Evolutionary conservation across 2,888 invertebrate species (phyloP), one percentile per base, ranked within the genome.

Genomic region (Caenorhabditis sp.): DNA sequence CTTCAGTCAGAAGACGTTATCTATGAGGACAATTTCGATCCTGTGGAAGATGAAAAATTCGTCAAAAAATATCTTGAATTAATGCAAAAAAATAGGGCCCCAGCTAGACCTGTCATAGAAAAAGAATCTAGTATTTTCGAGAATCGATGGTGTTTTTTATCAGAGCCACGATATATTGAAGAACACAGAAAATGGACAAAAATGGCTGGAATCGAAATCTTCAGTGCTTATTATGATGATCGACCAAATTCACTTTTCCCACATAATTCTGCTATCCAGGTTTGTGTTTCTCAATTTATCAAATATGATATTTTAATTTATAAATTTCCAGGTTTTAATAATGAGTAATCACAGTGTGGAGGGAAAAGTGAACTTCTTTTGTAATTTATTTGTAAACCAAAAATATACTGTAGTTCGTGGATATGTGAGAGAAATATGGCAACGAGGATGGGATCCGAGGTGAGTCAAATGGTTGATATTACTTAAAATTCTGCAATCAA

Each of bases 401-500:
- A 62, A 59, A 17, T 66, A 73, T 27, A 50, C 70, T 14, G 65
- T 76, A 10, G 81, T 82, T 1, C 61, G 70, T 59, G 86, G 84
- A 1, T 77, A 71, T 50, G 62, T 82, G 7, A 72, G 85, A n/a
- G 79, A 84, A 63, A 86, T 88, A 20, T 88, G 88, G 88, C 85
- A 87, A 59, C 70, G 83, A n/a, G 84, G 77, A 3, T 88, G 88
- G 88, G 88, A 87, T 70, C 85, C 87, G 31, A 31, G 31, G 31
- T 31, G 10, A n/a, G n/a, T n/a, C n/a, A n/a, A n/a, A n/a, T n/a
- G n/a, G n/a, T n/a, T n/a, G n/a, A n/a, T n/a, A n/a, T n/a, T n/a
- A n/a, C n/a, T n/a, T n/a, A n/a, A n/a, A n/a, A n/a, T n/a, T n/a
- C n/a, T n/a, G n/a, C n/a, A n/a, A n/a, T n/a, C n/a, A n/a, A n/a